Conservation (phyloP, 2,888 invertebrate genomes). For the Agonopterix arenella region DNA sequence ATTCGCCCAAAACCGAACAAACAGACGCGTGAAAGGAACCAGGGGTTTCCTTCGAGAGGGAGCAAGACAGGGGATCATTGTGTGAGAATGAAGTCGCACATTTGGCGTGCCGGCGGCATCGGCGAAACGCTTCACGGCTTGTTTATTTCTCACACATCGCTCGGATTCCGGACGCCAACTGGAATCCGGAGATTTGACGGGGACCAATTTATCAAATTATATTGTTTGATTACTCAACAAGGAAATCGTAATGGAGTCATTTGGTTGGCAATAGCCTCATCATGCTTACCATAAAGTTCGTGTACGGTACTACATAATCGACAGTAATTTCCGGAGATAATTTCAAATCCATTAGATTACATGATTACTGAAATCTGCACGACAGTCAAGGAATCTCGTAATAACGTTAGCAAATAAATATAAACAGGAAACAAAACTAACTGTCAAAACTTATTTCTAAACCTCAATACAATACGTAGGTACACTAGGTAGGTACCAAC, state of each 20-base stretch:
- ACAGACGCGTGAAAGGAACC: constrained; percentile 36
- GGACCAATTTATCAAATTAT: constrained; percentile 14
- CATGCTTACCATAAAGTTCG: constrained; percentile 29
- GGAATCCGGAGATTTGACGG: constrained; percentile 11
- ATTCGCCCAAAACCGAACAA: constrained; percentile 57
- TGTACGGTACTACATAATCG: constrained; percentile 38
- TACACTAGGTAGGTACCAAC: not conserved
- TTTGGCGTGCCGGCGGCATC: constrained; percentile 36
- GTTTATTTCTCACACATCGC: constrained; percentile 38
- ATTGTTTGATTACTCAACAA: constrained; percentile 21
- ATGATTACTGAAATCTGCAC: no score
- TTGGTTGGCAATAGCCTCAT: constrained; percentile 23
- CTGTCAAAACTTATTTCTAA: no score
- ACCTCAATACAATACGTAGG: no score
- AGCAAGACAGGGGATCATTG: constrained; percentile 28
- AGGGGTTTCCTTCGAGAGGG: constrained; percentile 13
- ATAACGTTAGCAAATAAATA: no score
- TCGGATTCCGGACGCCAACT: constrained; percentile 27
- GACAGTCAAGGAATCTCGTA: no score
- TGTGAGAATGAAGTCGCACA: constrained; percentile 24
- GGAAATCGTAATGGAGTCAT: constrained; percentile 17
- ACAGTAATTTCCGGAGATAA: constrained; percentile 53
- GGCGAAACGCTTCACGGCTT: constrained; percentile 30
- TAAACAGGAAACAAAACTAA: no score
- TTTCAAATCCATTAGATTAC: constrained; percentile 33